Evolutionary conservation across 1,140 invertebrate genomes (phyloP), one percentile per base, ranked within the genome.

Genomic region (Leptonema lineaticorne): DNA sequence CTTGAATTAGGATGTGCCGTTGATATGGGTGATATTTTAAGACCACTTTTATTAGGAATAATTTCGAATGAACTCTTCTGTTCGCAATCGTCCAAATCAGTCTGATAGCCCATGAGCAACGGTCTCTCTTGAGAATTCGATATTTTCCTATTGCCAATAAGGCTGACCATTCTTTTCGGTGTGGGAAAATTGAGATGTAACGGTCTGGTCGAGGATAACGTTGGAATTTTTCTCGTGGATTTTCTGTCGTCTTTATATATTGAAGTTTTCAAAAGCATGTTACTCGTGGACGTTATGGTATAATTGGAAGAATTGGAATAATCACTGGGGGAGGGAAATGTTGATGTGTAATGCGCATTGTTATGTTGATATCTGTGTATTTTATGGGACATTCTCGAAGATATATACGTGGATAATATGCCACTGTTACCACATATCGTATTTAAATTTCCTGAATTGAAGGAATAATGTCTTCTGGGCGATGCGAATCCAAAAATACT

Each of bases 51-150:
- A 48, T 73, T 70, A 2, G 72, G 72, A 37, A 73, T 73, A 29
- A 73, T 73, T 46, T 68, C 72, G 41, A 73, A 73, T 3, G 69
- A 65, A 14, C 69, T 67, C 22, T 63, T 56, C 28, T 66, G 69
- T 45, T 73, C 72, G 33, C 27, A 63, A 11, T 73, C 72, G 53
- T 73, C 71, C 7, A 46, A 30, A 46, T 70, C 66, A 22, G 66
- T 69, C 28, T 70, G 66, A 30, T 73, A 70, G 56, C 69, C 69
- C 69, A 71, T 70, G 7, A 73, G 53, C 11, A 73, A 56, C 2
- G 72, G 72, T 24, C 72, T 68, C 63, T 73, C 72, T 67, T 73
- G 72, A 27, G 72, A 73, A 60, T 73, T 70, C 24, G 69, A 70
- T 8, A 70, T 57, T 37, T 71, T 70, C 20, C 72, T 73, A 57